phyloP scores from a whole-genome alignment of 1,140 invertebrate species.

The Lucilia cuprina region DNA sequence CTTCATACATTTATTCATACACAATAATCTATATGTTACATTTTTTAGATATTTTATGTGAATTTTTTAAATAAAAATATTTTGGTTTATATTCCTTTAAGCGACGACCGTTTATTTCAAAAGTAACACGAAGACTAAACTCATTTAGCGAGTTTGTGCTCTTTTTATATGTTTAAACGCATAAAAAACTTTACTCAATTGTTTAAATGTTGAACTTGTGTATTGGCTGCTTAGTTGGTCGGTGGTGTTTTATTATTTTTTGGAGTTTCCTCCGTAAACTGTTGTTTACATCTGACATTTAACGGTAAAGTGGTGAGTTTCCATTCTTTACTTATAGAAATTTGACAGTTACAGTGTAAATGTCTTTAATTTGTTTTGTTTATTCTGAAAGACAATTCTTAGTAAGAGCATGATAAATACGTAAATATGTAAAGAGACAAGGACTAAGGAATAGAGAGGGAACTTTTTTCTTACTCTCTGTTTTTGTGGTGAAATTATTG shows the following conservation, averaged over 20 bases:
- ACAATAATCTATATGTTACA: background rate
- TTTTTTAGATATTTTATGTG: background rate
- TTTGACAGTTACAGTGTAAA: background rate
- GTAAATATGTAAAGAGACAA: background rate
- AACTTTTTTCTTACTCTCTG: background rate
- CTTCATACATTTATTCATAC: background rate
- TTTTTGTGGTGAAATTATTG: conserved; percentile 14
- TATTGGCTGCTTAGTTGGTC: background rate
- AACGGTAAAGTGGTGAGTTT: background rate
- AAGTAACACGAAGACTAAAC: conserved; percentile 33
- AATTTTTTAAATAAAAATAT: conserved; percentile 1
- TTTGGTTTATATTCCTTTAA: background rate
- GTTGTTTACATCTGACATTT: background rate
- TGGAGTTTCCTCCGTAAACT: background rate
- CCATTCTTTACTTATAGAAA: background rate
- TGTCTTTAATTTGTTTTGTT: background rate
- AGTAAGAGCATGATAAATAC: background rate
- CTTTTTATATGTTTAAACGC: conserved; percentile 25
- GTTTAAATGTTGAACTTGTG: conserved; percentile 21
- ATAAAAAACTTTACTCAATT: conserved; percentile 1
- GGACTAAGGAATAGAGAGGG: background rate
- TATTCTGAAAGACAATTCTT: background rate
- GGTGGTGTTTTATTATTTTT: background rate
- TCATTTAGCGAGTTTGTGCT: conserved; percentile 4
- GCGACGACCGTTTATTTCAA: conserved; percentile 22